Base-by-base conservation (phyloP, 2,113 vertebrate genomes). In the Heloderma charlesbogerti region DNA sequence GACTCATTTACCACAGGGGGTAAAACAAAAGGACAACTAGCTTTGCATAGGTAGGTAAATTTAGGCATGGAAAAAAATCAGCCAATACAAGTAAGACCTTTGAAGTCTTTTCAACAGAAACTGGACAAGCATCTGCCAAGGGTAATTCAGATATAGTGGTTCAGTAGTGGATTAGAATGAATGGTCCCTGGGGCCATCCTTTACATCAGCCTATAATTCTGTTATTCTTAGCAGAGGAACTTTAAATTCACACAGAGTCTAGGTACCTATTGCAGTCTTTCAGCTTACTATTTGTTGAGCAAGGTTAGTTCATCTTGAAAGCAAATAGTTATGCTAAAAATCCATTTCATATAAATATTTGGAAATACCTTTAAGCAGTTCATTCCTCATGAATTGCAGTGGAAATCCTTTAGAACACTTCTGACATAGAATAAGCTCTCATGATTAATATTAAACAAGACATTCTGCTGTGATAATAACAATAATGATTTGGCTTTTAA, bases 391-490 rank as follows among this genome's bases (percentile, higher is more conserved):
- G 93, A 92, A 95, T 94, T 94, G 94, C 84, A 94, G 93, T 63
- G 43, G 88, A 97, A 95, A 92, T 96, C 93, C 93, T 80, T 94
- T 0, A 92, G 88, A 97, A 82, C 60, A 91, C 88, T 96, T 94
- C 74, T 88, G 94, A 93, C 92, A 94, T 72, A 92, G 92, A 96
- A 93, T 71, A 63, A 95, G 93, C 86, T 85, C 90, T 22, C 71
- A 72, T 96, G 96, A 97, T 95, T 96, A 95, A 97, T 92, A 94
- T 74, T 95, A 94, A 94, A 96, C 92, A 91, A 94, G 95, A 94
- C 82, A 92, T 93, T 94, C 93, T 90, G 88, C 89, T 94, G 88
- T 69, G 78, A 94, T 95, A 94, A 91, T 94, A 95, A 96, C 93
- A 91, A 95, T 94, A 93, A 97, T 91, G 93, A 95, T 95, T 94